A percentile compares a stretch with the other conserved stretches of the same genome.
Conservation (phyloP, 2,888 invertebrate genomes). For the Nysson spinosus region DNA sequence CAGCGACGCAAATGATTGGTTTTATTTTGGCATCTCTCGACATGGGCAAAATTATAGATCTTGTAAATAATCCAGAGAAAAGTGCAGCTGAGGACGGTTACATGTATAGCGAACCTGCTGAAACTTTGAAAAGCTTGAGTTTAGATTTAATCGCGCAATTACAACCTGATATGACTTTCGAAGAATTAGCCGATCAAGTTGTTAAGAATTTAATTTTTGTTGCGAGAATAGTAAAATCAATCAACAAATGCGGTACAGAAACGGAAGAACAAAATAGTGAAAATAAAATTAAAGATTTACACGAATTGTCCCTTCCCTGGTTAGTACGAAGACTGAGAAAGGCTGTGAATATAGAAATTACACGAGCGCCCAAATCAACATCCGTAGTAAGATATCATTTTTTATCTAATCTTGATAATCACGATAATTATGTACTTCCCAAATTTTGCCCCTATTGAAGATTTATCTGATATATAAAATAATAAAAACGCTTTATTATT, state of each 20-base stretch:
- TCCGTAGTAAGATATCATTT: constrained; percentile 82
- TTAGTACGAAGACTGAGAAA: constrained; percentile 86
- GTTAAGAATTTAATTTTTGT: constrained; percentile 85
- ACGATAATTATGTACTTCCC: no score
- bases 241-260: constrained; percentile 72
- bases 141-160: constrained; percentile 88
- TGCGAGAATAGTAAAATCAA: constrained; percentile 82
- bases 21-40: constrained; percentile 84
- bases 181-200: constrained; percentile 87
- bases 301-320: constrained; percentile 84
- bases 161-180: constrained; percentile 82
- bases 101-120: constrained; percentile 82
- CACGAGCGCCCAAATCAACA: constrained; percentile 83
- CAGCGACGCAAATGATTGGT: constrained; percentile 87
- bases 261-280: constrained; percentile 16
- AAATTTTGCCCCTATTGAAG: no score
- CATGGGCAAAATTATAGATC: constrained; percentile 80
- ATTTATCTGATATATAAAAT: no score
- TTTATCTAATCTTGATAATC: background rate
- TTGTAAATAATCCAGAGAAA: constrained; percentile 76
- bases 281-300: constrained; percentile 50
- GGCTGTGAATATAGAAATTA: constrained; percentile 88
- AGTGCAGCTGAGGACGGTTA: constrained; percentile 79
- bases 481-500: constrained; percentile 35
- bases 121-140: constrained; percentile 82